These are phyloP conservation scores for Helobdella robusta DNA, from an alignment of 2,888 invertebrate species.

Conservation along the genomic window DNA sequence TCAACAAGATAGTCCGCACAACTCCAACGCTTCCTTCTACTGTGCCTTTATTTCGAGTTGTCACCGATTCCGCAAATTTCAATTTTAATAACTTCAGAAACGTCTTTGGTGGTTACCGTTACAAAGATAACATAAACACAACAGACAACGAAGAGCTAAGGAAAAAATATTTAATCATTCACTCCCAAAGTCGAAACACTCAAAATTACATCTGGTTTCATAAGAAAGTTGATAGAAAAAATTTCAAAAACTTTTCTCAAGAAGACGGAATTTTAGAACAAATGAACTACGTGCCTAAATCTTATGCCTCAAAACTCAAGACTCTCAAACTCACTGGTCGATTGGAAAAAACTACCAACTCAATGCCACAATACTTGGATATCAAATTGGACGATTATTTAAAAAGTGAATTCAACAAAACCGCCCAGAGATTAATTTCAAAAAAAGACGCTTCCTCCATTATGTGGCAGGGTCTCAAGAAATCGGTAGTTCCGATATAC, in stretches of 20 bases:
- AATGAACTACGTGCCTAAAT: slow-evolving; percentile 17
- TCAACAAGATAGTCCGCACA: no score
- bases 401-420: neutral
- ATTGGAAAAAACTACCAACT: neutral
- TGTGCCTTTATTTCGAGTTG: no score
- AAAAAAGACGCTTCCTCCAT: no score
- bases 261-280: slow-evolving; percentile 19
- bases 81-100: no score
- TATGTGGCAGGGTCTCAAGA: no score
- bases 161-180: slow-evolving; percentile 8
- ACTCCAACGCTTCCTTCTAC: no score
- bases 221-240: neutral
- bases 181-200: slow-evolving; percentile 3
- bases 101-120: no score
- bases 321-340: neutral
- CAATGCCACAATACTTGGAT: no score
- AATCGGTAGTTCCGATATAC: no score
- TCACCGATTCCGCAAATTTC: no score
- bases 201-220: slow-evolving; percentile 10
- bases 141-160: slow-evolving; percentile 2
- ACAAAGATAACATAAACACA: no score
- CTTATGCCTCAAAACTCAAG: slow-evolving; percentile 6
- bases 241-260: neutral
- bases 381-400: neutral
- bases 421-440: neutral